A percentile compares a stretch with the other conserved stretches of the same genome.
Evolutionary conservation across 2,113 vertebrate species (phyloP).

Genomic region (Bubo scandiacus): DNA sequence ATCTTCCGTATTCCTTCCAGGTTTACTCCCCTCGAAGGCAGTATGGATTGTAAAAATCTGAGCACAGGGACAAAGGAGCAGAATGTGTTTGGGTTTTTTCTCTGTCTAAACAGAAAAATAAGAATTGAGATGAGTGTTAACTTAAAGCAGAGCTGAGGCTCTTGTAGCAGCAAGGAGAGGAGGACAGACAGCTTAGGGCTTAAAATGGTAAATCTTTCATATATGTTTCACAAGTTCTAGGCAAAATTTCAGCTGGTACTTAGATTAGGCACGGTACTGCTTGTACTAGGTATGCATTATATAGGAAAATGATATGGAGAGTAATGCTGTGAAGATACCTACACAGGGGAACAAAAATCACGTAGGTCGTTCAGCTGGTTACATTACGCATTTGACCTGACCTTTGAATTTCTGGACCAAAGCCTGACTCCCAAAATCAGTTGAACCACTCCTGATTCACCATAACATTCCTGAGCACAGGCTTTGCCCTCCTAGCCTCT

Average conservation of each 20-base stretch:
- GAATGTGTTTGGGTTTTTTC: background rate
- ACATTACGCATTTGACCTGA: background rate
- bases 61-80: background rate
- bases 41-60: background rate
- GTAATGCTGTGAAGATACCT: background rate
- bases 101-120: background rate
- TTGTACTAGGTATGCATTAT: background rate
- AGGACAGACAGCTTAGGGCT: background rate
- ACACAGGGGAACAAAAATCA: background rate
- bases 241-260: background rate
- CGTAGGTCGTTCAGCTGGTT: background rate
- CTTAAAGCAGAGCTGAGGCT: background rate
- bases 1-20: background rate
- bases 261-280: background rate
- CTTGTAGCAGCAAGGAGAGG: background rate
- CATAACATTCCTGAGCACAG: fast-evolving
- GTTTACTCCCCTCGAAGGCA: background rate
- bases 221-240: background rate
- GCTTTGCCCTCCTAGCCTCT: background rate
- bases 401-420: background rate
- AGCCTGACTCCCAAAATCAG: background rate
- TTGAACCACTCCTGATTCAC: background rate
- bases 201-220: background rate
- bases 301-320: background rate
- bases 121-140: background rate